phyloP scores from a whole-genome alignment of 2,888 invertebrate species.

The Rhodophaea formosa region DNA sequence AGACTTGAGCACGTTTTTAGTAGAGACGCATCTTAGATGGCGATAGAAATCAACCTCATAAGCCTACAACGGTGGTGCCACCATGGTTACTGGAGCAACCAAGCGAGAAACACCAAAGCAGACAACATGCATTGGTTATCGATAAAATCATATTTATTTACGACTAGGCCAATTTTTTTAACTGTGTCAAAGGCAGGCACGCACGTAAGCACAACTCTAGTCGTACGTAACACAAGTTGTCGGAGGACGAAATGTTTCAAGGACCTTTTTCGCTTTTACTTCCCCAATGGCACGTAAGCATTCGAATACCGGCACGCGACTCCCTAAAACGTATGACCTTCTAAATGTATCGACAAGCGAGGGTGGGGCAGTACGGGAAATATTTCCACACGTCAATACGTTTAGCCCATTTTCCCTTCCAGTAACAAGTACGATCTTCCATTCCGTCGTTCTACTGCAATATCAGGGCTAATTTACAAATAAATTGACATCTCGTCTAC shows the following conservation, averaged over 20 bases:
- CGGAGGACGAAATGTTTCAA: conserved; percentile 52
- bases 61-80: too few species aligned
- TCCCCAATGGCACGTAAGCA: conserved; percentile 43
- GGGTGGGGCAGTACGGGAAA: conserved; percentile 9
- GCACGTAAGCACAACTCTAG: conserved; percentile 43
- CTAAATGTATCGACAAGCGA: conserved; percentile 28
- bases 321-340: conserved; percentile 37
- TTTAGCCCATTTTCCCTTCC: conserved; percentile 5
- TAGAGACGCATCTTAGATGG: too few species aligned
- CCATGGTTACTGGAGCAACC: too few species aligned
- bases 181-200: conserved; percentile 45
- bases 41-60: too few species aligned
- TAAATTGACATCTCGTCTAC: conserved; percentile 33
- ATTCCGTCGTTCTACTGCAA: conserved; percentile 23
- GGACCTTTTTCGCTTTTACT: conserved; percentile 41
- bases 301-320: conserved; percentile 50
- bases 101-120: too few species aligned
- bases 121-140: neutral
- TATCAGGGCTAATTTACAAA: conserved; percentile 37
- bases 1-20: too few species aligned
- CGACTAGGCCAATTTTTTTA: conserved; percentile 23
- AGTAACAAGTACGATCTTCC: neutral
- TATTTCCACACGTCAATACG: neutral
- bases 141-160: neutral
- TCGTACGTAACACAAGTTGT: too few species aligned